Evolutionary conservation across 1,140 invertebrate species (phyloP).

Genomic region (Colletes latitarsis): DNA sequence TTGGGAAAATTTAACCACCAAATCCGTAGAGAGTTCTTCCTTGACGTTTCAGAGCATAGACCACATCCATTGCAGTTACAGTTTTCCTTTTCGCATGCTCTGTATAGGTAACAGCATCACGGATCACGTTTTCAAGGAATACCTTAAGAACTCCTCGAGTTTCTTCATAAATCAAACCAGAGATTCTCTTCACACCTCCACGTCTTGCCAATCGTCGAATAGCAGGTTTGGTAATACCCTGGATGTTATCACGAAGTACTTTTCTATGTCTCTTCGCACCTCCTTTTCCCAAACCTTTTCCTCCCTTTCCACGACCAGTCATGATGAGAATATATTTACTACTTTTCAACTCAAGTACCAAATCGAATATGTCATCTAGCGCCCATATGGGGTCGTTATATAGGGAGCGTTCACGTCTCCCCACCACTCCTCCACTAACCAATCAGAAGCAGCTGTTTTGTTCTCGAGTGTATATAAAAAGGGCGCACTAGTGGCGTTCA

Average conservation of each 20-base stretch:
- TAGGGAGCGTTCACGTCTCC: neutral
- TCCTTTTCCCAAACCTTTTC: slow-evolving; percentile 41
- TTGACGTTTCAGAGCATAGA: slow-evolving; percentile 74
- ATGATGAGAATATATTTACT: slow-evolving; percentile 9
- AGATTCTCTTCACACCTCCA: slow-evolving; percentile 29
- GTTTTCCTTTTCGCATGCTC: no score
- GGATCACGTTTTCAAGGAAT: no score
- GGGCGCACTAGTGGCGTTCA: neutral
- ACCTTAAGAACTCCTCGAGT: no score
- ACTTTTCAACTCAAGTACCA: fast-evolving
- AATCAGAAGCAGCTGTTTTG: neutral
- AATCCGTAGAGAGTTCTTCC: slow-evolving; percentile 66
- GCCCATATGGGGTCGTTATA: neutral
- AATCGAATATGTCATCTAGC: neutral
- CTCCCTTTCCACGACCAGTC: slow-evolving; percentile 54
- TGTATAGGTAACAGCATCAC: no score
- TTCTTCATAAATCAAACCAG: no score
- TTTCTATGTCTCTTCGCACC: slow-evolving; percentile 57
- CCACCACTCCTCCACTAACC: neutral
- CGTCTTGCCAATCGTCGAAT: slow-evolving; percentile 54
- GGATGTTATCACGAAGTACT: slow-evolving; percentile 59
- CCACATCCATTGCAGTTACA: slow-evolving; percentile 78
- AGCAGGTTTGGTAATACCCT: slow-evolving; percentile 13
- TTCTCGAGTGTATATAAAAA: neutral
- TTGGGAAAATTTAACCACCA: slow-evolving; percentile 73